Conservation (phyloP, 2,113 vertebrate genomes). For the Eudyptes chrysolophus region DNA sequence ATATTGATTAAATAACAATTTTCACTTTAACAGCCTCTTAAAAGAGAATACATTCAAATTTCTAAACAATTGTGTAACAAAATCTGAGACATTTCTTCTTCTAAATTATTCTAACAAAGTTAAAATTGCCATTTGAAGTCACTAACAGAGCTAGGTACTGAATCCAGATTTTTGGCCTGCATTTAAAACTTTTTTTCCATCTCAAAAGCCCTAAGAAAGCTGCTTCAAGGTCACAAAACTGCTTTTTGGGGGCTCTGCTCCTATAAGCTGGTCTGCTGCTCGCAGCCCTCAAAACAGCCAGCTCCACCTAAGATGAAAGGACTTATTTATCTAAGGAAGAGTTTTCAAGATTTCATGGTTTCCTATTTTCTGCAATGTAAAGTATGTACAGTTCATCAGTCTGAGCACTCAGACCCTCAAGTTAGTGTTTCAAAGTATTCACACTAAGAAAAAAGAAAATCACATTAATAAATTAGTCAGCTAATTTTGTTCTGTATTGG, state of each 20-base stretch:
- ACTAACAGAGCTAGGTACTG: not conserved
- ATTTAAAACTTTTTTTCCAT: not conserved
- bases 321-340: not conserved
- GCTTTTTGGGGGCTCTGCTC: fast-evolving
- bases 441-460: not conserved
- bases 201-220: not conserved
- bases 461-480: not conserved
- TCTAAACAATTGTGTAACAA: not conserved
- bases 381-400: not conserved
- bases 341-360: not conserved
- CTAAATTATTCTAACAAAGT: not conserved
- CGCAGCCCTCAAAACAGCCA: not conserved
- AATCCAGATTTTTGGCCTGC: not conserved
- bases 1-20: not conserved
- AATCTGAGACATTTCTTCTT: not conserved
- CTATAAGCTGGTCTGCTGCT: not conserved
- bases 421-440: not conserved
- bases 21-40: not conserved
- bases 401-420: not conserved
- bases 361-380: not conserved
- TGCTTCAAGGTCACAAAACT: not conserved
- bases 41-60: not conserved
- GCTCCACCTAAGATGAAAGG: not conserved
- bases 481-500: not conserved
- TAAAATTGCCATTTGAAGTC: not conserved